Evolutionary conservation across 2,113 vertebrate genomes (phyloP).

Genomic region (Festucalex cinctus): DNA sequence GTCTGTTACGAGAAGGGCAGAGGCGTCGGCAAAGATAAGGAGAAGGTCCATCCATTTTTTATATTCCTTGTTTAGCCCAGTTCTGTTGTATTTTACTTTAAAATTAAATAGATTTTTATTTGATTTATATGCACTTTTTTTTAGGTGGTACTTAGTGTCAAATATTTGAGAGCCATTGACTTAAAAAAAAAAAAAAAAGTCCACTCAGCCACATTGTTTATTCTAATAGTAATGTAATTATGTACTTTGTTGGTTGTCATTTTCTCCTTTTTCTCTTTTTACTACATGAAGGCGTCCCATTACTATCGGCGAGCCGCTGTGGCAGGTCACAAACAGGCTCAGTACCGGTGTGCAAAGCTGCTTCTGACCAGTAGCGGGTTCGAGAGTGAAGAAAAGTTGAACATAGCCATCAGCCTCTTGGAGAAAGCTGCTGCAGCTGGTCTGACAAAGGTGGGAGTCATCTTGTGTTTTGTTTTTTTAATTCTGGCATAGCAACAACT

Average conservation of each 20-base stretch:
- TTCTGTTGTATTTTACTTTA: too few species aligned
- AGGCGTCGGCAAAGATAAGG: conserved; percentile 75
- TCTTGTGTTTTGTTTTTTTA: neutral
- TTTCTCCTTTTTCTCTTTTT: neutral
- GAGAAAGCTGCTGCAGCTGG: conserved; percentile 78
- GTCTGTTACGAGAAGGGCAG: conserved; percentile 88
- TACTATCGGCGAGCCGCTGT: conserved; percentile 81
- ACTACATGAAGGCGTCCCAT: conserved; percentile 72
- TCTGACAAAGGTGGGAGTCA: conserved; percentile 76
- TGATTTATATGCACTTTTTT: too few species aligned
- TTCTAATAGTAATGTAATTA: too few species aligned
- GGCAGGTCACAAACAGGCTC: conserved; percentile 80
- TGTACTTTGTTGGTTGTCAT: neutral
- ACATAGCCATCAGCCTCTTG: conserved; percentile 72
- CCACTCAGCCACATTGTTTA: too few species aligned
- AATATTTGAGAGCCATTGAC: too few species aligned
- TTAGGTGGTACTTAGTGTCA: too few species aligned
- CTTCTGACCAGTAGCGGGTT: conserved; percentile 71
- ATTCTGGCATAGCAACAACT: too few species aligned
- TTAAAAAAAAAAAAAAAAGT: too few species aligned
- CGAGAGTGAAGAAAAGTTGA: conserved; percentile 39
- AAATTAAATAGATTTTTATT: too few species aligned
- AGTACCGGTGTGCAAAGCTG: conserved; percentile 83
- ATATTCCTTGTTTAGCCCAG: too few species aligned
- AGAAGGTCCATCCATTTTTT: conserved; percentile 68